phyloP scores from a whole-genome alignment of 1,140 invertebrate genomes.

The Drosophila equinoxialis region DNA sequence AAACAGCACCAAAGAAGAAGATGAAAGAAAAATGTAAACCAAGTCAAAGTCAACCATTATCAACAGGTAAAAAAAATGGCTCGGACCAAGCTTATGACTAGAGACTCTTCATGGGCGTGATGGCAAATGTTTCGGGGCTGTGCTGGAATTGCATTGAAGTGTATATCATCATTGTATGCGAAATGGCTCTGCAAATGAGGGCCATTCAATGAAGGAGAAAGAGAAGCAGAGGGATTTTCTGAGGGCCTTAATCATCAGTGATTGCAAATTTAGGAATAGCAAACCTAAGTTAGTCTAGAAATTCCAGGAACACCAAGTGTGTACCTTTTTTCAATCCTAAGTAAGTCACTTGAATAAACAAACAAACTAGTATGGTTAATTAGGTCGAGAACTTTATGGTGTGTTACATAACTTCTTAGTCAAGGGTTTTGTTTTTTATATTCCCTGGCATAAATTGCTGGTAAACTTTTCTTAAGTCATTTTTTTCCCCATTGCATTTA shows the following conservation, averaged over 20 bases:
- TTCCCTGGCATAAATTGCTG: background rate
- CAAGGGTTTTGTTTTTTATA: background rate
- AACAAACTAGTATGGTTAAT: background rate
- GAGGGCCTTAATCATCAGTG: too few species aligned
- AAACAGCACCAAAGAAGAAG: background rate
- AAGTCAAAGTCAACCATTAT: conserved; percentile 62
- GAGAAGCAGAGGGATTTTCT: background rate
- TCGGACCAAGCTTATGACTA: conserved; percentile 37
- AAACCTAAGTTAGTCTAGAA: too few species aligned
- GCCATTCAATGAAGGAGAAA: conserved; percentile 7
- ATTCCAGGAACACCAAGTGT: too few species aligned
- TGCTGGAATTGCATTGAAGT: conserved; percentile 41
- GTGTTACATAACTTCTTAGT: background rate
- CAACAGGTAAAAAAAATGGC: background rate
- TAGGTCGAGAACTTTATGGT: background rate
- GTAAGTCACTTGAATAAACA: too few species aligned
- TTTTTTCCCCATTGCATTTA: background rate
- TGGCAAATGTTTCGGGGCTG: conserved; percentile 29
- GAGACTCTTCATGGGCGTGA: conserved; percentile 42
- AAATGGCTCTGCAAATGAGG: conserved; percentile 17
- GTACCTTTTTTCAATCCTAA: too few species aligned
- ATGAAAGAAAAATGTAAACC: conserved; percentile 52
- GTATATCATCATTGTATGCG: conserved; percentile 7
- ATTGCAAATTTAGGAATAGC: too few species aligned
- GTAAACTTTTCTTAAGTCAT: background rate